These are phyloP conservation scores for Bungarus multicinctus DNA, from an alignment of 2,113 vertebrate genomes.

Conservation along the genomic window DNA sequence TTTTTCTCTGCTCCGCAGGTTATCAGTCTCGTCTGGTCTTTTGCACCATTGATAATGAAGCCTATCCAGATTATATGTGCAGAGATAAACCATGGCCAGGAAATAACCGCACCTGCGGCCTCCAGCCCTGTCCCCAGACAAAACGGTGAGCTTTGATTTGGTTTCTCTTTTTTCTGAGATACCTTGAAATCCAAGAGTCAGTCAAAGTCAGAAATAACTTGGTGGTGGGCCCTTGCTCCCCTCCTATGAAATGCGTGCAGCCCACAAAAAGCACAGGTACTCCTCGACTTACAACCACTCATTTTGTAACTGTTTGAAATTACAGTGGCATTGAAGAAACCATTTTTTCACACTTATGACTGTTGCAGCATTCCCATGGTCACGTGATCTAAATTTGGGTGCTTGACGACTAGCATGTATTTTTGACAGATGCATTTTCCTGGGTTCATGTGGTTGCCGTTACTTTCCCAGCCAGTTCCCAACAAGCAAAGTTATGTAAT, in stretches of 20 bases:
- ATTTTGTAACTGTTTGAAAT: background rate
- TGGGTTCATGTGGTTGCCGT: rapidly evolving
- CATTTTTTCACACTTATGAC: background rate
- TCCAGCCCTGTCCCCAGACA: constrained; percentile 81
- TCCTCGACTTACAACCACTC: background rate
- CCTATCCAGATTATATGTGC: constrained; percentile 85
- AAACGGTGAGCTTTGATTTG: constrained; percentile 73
- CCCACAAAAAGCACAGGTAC: background rate
- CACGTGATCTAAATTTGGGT: background rate
- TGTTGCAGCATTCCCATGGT: background rate
- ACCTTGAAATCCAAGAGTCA: background rate
- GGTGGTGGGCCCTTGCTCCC: background rate
- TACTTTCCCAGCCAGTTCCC: background rate
- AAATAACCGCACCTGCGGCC: constrained; percentile 81
- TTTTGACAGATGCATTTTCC: background rate
- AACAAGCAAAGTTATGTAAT: background rate
- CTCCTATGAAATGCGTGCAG: background rate
- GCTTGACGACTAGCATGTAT: background rate
- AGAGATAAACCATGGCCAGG: constrained; percentile 73
- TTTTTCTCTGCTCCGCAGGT: constrained; percentile 67
- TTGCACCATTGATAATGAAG: constrained; percentile 87
- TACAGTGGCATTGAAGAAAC: background rate
- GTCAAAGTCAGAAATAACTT: background rate
- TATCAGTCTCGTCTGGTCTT: constrained; percentile 88
- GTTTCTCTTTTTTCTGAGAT: background rate